Evolutionary conservation across 2,797 vertebrate species (phyloP).

Genomic region (Pipistrellus pipistrellus): DNA sequence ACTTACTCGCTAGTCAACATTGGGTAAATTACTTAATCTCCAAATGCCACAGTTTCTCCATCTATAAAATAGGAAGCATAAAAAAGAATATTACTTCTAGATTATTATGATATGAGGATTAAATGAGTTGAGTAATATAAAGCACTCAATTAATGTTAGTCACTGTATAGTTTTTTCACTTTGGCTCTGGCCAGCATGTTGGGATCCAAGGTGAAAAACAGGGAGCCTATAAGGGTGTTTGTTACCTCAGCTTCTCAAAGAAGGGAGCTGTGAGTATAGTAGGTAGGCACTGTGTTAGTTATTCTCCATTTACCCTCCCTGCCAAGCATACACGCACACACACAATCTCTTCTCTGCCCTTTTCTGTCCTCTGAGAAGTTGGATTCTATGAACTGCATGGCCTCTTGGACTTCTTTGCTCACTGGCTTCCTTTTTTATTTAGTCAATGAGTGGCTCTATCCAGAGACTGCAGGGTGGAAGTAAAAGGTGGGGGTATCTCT

Average conservation of each 20-base stretch:
- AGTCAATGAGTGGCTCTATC: background rate
- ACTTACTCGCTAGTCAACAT: background rate
- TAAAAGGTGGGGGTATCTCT: background rate
- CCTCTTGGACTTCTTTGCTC: background rate
- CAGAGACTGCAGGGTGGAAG: background rate
- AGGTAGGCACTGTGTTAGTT: background rate
- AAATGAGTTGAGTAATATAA: background rate
- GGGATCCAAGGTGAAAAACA: background rate
- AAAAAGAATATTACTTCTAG: background rate
- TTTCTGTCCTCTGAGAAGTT: slow-evolving; percentile 15
- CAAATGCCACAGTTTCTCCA: slow-evolving; percentile 28
- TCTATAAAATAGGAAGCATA: background rate
- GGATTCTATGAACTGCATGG: background rate
- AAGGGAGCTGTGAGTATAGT: background rate
- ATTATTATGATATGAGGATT: slow-evolving; percentile 4
- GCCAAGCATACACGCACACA: background rate
- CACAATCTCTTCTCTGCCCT: background rate
- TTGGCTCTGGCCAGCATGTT: background rate
- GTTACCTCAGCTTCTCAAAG: slow-evolving; percentile 32
- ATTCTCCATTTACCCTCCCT: background rate
- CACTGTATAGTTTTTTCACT: background rate
- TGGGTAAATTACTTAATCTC: slow-evolving; percentile 32
- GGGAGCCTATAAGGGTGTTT: background rate
- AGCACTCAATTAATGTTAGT: background rate
- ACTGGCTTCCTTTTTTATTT: slow-evolving; percentile 38